A percentile compares a stretch with the other conserved stretches of the same genome.
Conservation (phyloP, 2,113 vertebrate species). For the Tachysurus vachellii region DNA sequence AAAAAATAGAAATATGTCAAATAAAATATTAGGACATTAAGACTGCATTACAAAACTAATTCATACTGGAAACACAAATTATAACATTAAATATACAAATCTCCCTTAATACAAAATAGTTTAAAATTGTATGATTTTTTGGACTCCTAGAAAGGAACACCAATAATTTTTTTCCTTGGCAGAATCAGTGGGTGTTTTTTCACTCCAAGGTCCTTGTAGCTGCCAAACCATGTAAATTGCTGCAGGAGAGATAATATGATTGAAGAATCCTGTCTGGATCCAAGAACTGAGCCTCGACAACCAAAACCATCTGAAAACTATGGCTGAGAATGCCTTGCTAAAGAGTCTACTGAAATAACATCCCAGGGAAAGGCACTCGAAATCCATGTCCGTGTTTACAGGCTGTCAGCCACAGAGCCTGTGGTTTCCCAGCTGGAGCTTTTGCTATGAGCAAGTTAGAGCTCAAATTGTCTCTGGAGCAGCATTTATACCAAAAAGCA, state of each 20-base stretch:
- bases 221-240: conserved; percentile 5
- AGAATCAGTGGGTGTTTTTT: conserved; percentile 27
- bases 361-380: conserved; percentile 25
- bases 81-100: background rate
- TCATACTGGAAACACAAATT: background rate
- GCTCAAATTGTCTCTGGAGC: conserved; percentile 22
- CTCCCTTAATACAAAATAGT: background rate
- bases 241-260: background rate
- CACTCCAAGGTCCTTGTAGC: conserved; percentile 19
- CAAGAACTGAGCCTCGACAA: conserved; percentile 36
- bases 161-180: conserved; percentile 7
- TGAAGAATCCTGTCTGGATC: conserved; percentile 12
- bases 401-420: conserved; percentile 28
- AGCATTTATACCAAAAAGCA: conserved; percentile 29
- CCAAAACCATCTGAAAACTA: conserved; percentile 38
- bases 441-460: conserved; percentile 23
- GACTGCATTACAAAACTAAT: background rate
- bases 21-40: background rate
- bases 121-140: background rate
- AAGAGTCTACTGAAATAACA: conserved; percentile 45
- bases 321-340: conserved; percentile 4
- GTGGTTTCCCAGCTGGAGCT: conserved; percentile 28
- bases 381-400: conserved; percentile 35
- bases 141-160: conserved; percentile 9
- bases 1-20: background rate